Percentiles rank a stretch among this genome's conserved stretches.
Evolutionary conservation across 2,888 invertebrate genomes (phyloP).

Genomic region (Omphaloscelis lunosa): DNA sequence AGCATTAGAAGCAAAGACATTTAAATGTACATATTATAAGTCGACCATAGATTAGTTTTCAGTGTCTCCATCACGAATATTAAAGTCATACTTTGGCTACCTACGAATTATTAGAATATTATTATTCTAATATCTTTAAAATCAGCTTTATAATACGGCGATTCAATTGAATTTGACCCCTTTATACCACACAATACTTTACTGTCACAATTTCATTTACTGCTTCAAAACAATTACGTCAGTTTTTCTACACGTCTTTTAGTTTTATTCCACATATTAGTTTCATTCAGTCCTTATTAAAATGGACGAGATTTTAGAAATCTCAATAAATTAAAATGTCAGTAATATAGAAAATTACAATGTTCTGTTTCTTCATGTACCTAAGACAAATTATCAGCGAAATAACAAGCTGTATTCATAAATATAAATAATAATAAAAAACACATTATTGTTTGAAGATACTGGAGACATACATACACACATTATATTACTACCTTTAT

Average conservation of each 20-base stretch:
- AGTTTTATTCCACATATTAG: background rate
- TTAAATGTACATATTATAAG: background rate
- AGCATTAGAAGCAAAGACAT: conserved; percentile 37
- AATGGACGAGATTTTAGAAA: conserved; percentile 72
- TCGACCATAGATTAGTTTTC: conserved; percentile 33
- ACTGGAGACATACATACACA: conserved; percentile 60
- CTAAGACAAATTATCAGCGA: conserved; percentile 36
- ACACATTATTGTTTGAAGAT: conserved; percentile 50
- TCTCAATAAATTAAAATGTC: conserved; percentile 67
- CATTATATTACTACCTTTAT: conserved; percentile 59
- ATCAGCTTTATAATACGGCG: conserved; percentile 43
- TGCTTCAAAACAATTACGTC: conserved; percentile 12
- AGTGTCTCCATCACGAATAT: conserved; percentile 37
- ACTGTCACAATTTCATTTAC: conserved; percentile 4
- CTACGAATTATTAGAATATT: conserved; percentile 57
- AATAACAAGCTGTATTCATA: conserved; percentile 51
- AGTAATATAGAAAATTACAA: conserved; percentile 63
- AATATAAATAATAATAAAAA: conserved; percentile 62
- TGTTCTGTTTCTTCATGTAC: conserved; percentile 52
- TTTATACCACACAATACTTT: no score
- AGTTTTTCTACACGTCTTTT: background rate
- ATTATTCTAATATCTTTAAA: conserved; percentile 52
- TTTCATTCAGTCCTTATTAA: conserved; percentile 29
- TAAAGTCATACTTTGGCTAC: conserved; percentile 56
- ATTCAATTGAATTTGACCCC: conserved; percentile 37